Conservation (phyloP, 2,888 invertebrate genomes). For the Rotaria sp. region DNA sequence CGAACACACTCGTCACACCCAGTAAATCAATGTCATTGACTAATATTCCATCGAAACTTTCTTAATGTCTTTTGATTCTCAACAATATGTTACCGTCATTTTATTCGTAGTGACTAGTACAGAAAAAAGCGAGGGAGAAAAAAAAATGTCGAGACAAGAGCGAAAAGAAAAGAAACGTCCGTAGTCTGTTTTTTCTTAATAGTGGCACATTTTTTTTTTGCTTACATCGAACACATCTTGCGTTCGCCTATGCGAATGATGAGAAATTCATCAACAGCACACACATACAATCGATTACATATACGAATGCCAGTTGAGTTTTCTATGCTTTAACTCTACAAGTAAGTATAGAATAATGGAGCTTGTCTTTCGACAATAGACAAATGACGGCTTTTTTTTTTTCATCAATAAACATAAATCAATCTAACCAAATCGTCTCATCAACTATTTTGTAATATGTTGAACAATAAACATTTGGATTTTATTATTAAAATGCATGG, state of each 20-base stretch:
- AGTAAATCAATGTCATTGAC: not conserved
- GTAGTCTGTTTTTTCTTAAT: not conserved
- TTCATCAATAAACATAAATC: too few species aligned
- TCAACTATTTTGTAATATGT: not conserved
- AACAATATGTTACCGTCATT: constrained; percentile 1
- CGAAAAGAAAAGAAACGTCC: not conserved
- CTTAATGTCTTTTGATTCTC: not conserved
- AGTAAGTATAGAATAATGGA: not conserved
- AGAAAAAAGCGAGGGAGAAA: not conserved
- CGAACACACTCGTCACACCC: too few species aligned
- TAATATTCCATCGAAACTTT: not conserved
- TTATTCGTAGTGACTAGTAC: not conserved
- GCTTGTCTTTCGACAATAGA: not conserved
- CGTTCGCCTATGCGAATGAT: not conserved
- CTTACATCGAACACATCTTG: not conserved
- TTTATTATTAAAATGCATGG: not conserved
- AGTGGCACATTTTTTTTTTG: not conserved
- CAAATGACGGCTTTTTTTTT: too few species aligned
- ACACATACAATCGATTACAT: not conserved
- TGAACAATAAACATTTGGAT: not conserved
- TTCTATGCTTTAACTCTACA: not conserved
- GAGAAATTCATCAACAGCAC: not conserved
- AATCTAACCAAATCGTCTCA: not conserved
- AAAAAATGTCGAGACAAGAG: not conserved
- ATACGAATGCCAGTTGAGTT: too few species aligned